Evolutionary conservation across 2,888 invertebrate genomes (phyloP), one percentile per base, ranked within the genome.

Genomic region (Cybosia mesomella): DNA sequence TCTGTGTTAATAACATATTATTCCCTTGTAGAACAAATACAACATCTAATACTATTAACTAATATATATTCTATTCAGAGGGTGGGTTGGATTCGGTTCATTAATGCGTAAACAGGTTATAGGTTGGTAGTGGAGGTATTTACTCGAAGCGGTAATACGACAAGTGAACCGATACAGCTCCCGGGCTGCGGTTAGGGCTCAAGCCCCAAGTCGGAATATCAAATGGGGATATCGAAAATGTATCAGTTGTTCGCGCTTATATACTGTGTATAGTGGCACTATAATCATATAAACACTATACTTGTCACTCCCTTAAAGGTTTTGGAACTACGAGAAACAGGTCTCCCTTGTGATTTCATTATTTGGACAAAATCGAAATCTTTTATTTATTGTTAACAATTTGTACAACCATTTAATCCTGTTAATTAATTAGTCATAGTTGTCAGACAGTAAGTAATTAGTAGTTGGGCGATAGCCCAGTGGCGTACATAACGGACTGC

Each of bases 21-120:
- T 49, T 8, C 43, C 49, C 18, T 49, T 49, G 49, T 49, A 9
- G n/a, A 49, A 18, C 49, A 49, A 49, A 49, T 49, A 49, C n/a
- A 49, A 49, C n/a, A 9, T 49, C n/a, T 49, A n/a, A 49, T 49
- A n/a, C 8, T 49, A 49, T 49, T n/a, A 18, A n/a, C n/a, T 49
- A 49, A 49, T n/a, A 43, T 15, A 43, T 18, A 49, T n/a, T 49
- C 18, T 49, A 43, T 43, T 15, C 43, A 18, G 49, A 49, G 49
- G 49, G n/a, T 9, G 49, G 49, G 49, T 43, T 43, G 7, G 22
- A 55, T 66, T 53, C 58, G 58, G 39, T 67, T n/a, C n/a, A 49
- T 49, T 49, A 49, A 49, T 49, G 49, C 49, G 49, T n/a, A 49
- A 49, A n/a, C 49, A 9, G 49, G 49, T 49, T 49, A 49, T 18